Conservation (phyloP, 2,113 vertebrate species). For the Verasper variegatus region DNA sequence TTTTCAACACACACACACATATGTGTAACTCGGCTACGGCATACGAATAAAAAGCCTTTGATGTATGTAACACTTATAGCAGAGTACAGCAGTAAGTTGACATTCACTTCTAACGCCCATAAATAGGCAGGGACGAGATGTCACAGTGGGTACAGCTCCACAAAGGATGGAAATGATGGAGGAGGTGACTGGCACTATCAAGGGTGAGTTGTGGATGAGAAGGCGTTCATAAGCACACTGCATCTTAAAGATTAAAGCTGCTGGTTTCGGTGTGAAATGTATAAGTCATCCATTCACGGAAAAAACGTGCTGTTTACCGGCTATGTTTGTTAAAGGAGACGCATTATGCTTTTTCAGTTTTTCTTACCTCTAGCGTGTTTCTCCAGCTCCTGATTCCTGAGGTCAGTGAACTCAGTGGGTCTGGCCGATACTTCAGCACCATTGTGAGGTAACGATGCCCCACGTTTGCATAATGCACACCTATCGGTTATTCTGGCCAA, state of each 20-base stretch:
- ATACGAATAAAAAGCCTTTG: background rate
- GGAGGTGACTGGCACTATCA: slow-evolving; percentile 3
- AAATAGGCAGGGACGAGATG: slow-evolving; percentile 30
- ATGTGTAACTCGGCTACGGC: background rate
- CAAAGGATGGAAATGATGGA: background rate
- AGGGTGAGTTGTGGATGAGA: slow-evolving; percentile 12
- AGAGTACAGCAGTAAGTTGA: background rate
- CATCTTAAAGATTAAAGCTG: slow-evolving; percentile 32
- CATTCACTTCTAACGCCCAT: slow-evolving; percentile 15
- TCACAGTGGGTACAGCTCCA: background rate
- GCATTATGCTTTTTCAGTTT: too few species aligned
- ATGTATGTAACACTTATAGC: slow-evolving; percentile 18
- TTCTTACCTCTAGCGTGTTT: too few species aligned
- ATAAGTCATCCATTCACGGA: too few species aligned
- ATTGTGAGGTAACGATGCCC: too few species aligned
- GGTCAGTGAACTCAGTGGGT: too few species aligned
- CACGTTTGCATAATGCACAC: too few species aligned
- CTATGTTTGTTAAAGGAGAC: too few species aligned
- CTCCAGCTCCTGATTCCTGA: too few species aligned
- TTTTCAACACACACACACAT: slow-evolving; percentile 14
- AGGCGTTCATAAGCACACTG: background rate
- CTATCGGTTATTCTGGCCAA: too few species aligned
- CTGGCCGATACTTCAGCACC: too few species aligned
- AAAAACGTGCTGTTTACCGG: background rate
- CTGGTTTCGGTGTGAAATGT: background rate